phyloP scores from a whole-genome alignment of 1,140 invertebrate species.

The Nymphalis io region DNA sequence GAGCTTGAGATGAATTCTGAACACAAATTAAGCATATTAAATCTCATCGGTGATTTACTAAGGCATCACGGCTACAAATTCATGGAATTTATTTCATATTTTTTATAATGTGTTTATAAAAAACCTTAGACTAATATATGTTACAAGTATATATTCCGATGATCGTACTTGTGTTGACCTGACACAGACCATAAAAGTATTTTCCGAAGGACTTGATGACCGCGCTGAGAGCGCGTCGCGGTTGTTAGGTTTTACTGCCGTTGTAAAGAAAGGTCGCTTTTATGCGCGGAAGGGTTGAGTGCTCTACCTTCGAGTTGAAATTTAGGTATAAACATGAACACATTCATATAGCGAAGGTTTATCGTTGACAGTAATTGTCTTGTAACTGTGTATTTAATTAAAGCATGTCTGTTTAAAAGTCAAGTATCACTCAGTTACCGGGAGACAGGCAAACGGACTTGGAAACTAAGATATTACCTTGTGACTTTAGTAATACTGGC shows the following conservation, averaged over 20 bases:
- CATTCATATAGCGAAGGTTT: constrained; percentile 11
- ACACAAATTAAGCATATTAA: no score
- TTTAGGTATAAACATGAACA: constrained; percentile 21
- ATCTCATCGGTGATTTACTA: no score
- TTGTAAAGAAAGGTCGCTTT: constrained; percentile 52
- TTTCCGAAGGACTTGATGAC: constrained; percentile 51
- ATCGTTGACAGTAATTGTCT: background rate
- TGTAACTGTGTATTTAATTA: background rate
- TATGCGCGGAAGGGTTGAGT: constrained; percentile 35
- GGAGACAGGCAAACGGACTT: no score
- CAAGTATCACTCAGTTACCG: no score
- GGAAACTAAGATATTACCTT: no score
- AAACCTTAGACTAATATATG: no score
- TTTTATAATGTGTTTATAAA: no score
- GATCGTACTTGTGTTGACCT: constrained; percentile 28
- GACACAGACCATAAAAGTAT: constrained; percentile 43
- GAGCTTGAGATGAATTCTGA: no score
- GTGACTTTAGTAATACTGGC: no score
- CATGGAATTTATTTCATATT: no score
- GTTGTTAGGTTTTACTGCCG: constrained; percentile 58
- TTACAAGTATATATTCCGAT: no score
- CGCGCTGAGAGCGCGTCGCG: constrained; percentile 43
- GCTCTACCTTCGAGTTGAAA: constrained; percentile 26
- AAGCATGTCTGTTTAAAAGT: background rate
- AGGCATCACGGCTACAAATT: no score